Conservation (phyloP, 2,113 vertebrate species). For the Poeciliopsis retropinna region DNA sequence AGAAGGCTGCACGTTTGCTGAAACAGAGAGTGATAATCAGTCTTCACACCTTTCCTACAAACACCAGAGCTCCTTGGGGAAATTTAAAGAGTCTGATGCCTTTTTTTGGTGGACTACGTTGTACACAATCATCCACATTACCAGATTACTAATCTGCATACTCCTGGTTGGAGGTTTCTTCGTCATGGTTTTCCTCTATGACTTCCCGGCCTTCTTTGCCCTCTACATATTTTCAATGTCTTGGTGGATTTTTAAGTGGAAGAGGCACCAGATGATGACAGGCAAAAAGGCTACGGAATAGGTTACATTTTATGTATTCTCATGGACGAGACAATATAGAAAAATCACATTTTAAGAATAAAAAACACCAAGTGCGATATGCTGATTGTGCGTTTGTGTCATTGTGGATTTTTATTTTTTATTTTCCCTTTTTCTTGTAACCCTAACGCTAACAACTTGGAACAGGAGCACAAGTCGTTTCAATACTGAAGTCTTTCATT, state of each 20-base stretch:
- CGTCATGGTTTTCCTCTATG: slow-evolving; percentile 83
- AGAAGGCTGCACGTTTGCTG: slow-evolving; percentile 11
- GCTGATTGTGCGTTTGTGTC: not conserved
- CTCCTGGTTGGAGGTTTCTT: slow-evolving; percentile 86
- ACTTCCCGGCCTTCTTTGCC: slow-evolving; percentile 85
- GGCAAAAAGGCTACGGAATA: slow-evolving; percentile 66
- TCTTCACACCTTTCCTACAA: slow-evolving; percentile 15
- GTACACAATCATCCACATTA: slow-evolving; percentile 73
- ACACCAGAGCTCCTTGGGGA: slow-evolving; percentile 17
- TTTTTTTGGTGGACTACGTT: slow-evolving; percentile 64
- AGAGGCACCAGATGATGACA: slow-evolving; percentile 65
- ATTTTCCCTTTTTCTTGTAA: no score
- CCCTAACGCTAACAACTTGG: not conserved
- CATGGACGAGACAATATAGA: not conserved
- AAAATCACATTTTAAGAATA: not conserved
- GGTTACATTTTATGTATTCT: not conserved
- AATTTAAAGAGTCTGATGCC: slow-evolving; percentile 51
- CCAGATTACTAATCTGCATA: slow-evolving; percentile 80
- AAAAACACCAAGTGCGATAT: not conserved
- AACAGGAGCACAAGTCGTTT: not conserved
- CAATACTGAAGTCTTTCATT: not conserved
- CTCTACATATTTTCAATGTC: slow-evolving; percentile 88
- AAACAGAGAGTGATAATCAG: slow-evolving; percentile 24
- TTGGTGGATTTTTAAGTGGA: slow-evolving; percentile 85
- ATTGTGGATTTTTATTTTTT: slow-evolving; percentile 8